Conservation (phyloP, 2,888 invertebrate genomes). For the Euclidia mi region DNA sequence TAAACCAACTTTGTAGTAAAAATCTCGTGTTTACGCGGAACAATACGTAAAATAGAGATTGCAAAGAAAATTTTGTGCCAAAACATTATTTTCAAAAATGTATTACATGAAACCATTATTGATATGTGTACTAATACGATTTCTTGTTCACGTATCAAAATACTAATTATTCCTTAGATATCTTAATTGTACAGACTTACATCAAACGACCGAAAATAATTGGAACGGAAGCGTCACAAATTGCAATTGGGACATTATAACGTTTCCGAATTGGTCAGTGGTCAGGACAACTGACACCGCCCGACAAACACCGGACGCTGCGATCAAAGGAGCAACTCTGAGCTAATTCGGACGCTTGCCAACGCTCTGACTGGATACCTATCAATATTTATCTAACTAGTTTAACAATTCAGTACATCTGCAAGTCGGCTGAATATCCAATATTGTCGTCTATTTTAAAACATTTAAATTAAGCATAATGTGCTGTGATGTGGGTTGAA, state of each 20-base stretch:
- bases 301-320: slow-evolving; percentile 55
- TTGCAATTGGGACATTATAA: slow-evolving; percentile 34
- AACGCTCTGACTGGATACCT: slow-evolving; percentile 61
- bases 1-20: background rate
- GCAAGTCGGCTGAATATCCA: slow-evolving; percentile 17
- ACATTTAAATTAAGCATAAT: slow-evolving; percentile 3
- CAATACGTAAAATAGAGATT: background rate
- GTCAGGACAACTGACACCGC: slow-evolving; percentile 45
- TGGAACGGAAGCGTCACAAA: slow-evolving; percentile 39
- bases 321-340: slow-evolving; percentile 77
- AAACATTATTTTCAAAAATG: too few relatives aligned
- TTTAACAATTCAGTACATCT: slow-evolving; percentile 33
- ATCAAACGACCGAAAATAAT: slow-evolving; percentile 16
- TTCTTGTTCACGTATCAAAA: too few relatives aligned
- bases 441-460: slow-evolving; percentile 17
- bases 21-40: background rate
- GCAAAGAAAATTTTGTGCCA: too few relatives aligned
- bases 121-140: too few relatives aligned
- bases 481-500: slow-evolving; percentile 13
- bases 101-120: too few relatives aligned
- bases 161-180: too few relatives aligned
- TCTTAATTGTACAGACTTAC: too few relatives aligned
- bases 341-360: slow-evolving; percentile 77
- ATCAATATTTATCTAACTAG: slow-evolving; percentile 77
- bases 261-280: slow-evolving; percentile 52